A percentile compares a stretch with the other conserved stretches of the same genome.
Evolutionary conservation across 2,797 vertebrate genomes (phyloP).

Genomic region (Macropodus opercularis): DNA sequence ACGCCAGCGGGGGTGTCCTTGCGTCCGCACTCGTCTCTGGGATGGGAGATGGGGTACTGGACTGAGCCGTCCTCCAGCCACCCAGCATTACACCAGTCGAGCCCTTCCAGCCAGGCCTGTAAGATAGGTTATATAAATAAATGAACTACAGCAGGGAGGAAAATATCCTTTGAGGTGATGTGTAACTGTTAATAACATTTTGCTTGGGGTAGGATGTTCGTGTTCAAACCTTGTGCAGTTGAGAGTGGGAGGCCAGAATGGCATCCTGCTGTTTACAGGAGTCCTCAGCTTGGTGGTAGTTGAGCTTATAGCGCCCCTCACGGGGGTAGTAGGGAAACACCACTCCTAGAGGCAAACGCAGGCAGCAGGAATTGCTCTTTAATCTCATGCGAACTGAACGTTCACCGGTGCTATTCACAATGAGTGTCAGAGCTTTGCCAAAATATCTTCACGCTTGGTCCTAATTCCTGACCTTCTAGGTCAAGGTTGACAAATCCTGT

Average conservation of each 20-base stretch:
- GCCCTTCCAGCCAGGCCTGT: slow-evolving; percentile 90
- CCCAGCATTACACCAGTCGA: slow-evolving; percentile 97
- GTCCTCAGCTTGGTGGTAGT: slow-evolving; percentile 88
- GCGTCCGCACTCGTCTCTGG: slow-evolving; percentile 89
- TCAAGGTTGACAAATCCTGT: slow-evolving; percentile 93
- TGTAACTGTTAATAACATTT: not conserved
- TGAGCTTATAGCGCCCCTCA: slow-evolving; percentile 91
- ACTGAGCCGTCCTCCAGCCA: slow-evolving; percentile 95
- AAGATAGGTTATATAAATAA: slow-evolving; percentile 29
- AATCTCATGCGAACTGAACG: not conserved
- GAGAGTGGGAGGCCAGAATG: slow-evolving; percentile 92
- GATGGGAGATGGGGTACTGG: slow-evolving; percentile 92
- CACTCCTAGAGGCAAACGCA: slow-evolving; percentile 82
- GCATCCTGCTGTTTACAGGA: slow-evolving; percentile 90
- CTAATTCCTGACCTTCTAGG: slow-evolving; percentile 85
- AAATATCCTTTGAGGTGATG: not conserved
- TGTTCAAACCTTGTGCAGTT: slow-evolving; percentile 83
- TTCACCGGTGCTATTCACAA: no score
- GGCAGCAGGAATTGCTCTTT: not conserved
- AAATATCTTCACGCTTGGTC: not conserved
- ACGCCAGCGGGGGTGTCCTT: slow-evolving; percentile 87
- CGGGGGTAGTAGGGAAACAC: slow-evolving; percentile 94
- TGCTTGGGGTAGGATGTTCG: not conserved
- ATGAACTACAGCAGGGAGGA: not conserved
- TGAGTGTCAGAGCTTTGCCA: not conserved